These are phyloP conservation scores for Rutilus rutilus DNA, from an alignment of 2,113 vertebrate species.

Conservation along the genomic window DNA sequence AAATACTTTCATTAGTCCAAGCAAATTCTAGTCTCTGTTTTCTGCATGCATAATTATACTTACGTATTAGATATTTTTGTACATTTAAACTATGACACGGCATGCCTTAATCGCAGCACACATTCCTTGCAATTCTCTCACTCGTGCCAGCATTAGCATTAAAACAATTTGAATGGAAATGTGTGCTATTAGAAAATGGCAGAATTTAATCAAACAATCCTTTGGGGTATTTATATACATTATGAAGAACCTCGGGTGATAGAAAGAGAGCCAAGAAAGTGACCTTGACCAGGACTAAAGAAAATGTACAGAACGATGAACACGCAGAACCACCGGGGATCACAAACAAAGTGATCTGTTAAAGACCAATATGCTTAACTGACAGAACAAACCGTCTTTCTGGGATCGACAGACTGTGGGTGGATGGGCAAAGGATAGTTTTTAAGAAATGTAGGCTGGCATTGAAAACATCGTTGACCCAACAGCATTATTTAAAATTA, in stretches of 20 bases:
- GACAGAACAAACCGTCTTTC: not conserved
- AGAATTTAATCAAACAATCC: conserved; percentile 66
- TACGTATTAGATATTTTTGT: conserved; percentile 41
- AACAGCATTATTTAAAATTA: not conserved
- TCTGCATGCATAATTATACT: conserved; percentile 42
- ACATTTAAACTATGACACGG: conserved; percentile 43
- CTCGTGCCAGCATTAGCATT: conserved; percentile 66
- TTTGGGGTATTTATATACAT: conserved; percentile 59
- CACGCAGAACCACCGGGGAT: conserved; percentile 56
- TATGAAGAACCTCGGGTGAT: conserved; percentile 47
- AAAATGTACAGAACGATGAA: conserved; percentile 53
- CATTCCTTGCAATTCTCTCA: conserved; percentile 46
- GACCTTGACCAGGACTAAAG: conserved; percentile 64
- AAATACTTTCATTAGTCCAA: conserved; percentile 37
- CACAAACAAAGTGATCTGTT: conserved; percentile 58
- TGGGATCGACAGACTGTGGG: not conserved
- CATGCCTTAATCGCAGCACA: conserved; percentile 32
- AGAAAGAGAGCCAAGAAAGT: conserved; percentile 29
- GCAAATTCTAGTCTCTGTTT: conserved; percentile 12
- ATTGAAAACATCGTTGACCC: not conserved
- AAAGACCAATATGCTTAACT: conserved; percentile 45
- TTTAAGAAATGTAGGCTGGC: not conserved
- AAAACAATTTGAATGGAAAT: conserved; percentile 75
- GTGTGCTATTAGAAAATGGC: conserved; percentile 50
- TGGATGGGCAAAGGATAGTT: not conserved